These are phyloP conservation scores for Cheiracanthium punctorium DNA, from an alignment of 2,888 invertebrate species.

Conservation along the genomic window DNA sequence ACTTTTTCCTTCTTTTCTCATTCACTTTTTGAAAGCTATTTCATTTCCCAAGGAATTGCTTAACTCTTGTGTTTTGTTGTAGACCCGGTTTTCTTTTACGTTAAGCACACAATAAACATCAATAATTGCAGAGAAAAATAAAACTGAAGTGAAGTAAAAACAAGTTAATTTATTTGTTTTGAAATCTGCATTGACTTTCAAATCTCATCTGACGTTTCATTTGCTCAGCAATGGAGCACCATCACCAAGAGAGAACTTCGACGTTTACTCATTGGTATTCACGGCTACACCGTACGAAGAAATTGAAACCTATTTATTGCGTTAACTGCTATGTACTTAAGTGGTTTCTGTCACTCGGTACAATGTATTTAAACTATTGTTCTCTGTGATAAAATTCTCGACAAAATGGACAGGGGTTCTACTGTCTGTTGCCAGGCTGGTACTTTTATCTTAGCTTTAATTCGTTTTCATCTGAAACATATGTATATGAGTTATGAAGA, in stretches of 20 bases:
- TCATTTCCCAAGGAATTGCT: no score
- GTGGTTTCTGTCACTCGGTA: background rate
- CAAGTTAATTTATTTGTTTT: no score
- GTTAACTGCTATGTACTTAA: background rate
- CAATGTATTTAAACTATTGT: slow-evolving; percentile 1
- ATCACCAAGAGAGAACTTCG: background rate
- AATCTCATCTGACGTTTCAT: background rate
- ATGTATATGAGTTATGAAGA: no score
- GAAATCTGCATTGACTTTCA: background rate
- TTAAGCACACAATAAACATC: no score
- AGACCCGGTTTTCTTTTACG: no score
- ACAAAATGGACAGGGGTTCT: background rate
- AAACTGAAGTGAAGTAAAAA: no score
- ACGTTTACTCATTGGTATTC: background rate
- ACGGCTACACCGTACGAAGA: background rate
- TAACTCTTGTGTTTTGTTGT: no score
- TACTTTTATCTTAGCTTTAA: background rate
- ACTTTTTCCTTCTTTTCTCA: no score
- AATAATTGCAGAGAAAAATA: no score
- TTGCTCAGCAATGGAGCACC: background rate
- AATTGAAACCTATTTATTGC: slow-evolving; percentile 1
- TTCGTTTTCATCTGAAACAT: no score
- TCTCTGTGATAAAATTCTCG: background rate
- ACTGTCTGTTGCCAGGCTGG: background rate
- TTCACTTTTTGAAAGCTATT: no score